Evolutionary conservation across 2,888 invertebrate species (phyloP).

Genomic region (Rhaphigaster nebulosa): DNA sequence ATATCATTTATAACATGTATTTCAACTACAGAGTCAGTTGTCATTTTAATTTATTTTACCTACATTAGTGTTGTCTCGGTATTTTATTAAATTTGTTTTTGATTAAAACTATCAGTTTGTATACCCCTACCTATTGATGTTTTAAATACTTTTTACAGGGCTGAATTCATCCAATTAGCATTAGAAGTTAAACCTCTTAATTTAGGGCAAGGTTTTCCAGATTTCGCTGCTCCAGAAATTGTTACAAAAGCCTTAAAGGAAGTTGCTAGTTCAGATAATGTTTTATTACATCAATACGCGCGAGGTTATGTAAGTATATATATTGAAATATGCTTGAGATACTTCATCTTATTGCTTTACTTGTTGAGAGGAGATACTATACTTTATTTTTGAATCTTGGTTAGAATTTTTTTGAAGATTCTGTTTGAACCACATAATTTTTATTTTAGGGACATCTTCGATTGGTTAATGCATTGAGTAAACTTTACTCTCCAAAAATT

Average conservation of each 20-base stretch:
- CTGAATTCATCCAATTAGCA: constrained; percentile 89
- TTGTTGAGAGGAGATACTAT: background rate
- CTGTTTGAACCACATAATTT: background rate
- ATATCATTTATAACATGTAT: background rate
- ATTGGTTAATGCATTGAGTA: constrained; percentile 85
- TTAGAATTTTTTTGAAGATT: background rate
- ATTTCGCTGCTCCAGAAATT: constrained; percentile 88
- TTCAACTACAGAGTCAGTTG: background rate
- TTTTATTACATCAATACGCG: constrained; percentile 91
- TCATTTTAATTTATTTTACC: background rate
- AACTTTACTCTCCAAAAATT: constrained; percentile 86
- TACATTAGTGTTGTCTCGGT: background rate
- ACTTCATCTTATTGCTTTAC: too few species aligned
- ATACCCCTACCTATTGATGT: background rate
- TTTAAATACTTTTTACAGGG: constrained; percentile 76
- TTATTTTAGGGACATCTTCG: constrained; percentile 87
- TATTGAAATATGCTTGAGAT: too few species aligned
- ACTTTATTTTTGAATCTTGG: background rate
- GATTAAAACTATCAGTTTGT: background rate
- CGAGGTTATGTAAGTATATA: constrained; percentile 87
- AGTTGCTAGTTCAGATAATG: constrained; percentile 77
- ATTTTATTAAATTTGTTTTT: background rate
- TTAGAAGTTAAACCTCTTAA: constrained; percentile 89
- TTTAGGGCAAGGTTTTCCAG: constrained; percentile 96
- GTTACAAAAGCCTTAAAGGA: constrained; percentile 83